phyloP scores from a whole-genome alignment of 53 echinoderm and acorn worm species.

The Patiria pectinifera region DNA sequence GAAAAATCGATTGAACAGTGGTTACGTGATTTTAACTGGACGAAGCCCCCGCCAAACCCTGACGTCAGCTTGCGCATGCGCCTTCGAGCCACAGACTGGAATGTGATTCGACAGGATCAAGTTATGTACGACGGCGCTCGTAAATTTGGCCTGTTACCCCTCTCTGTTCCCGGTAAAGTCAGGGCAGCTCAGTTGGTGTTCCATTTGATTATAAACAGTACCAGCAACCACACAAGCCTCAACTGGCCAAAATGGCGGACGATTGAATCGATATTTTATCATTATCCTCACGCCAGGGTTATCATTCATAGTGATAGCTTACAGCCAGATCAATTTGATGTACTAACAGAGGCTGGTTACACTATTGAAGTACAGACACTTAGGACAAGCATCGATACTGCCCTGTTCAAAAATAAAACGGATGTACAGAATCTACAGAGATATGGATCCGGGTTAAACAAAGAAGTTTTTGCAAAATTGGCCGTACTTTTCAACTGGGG shows the following conservation, averaged over 20 bases:
- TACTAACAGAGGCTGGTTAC: conserved; percentile 37
- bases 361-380: neutral
- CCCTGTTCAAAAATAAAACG: too few relatives aligned
- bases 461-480: neutral
- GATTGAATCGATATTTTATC: conserved; percentile 10
- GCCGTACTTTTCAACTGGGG: neutral
- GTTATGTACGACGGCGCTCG: too few relatives aligned
- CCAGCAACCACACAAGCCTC: neutral
- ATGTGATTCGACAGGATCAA: too few relatives aligned
- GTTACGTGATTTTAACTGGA: conserved; percentile 28
- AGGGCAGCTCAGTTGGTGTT: neutral
- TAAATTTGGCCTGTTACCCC: neutral
- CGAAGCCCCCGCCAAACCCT: conserved; percentile 22
- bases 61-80: neutral
- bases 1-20: neutral
- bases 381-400: too few relatives aligned
- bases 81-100: neutral
- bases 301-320: neutral
- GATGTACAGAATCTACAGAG: neutral
- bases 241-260: conserved; percentile 9
- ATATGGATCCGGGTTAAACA: neutral
- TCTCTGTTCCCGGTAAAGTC: neutral
- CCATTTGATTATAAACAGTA: neutral
- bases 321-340: conserved; percentile 11
- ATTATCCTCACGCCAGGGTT: conserved; percentile 11